Percentiles rank a stretch among this genome's conserved stretches.
Conservation (phyloP, 2,797 vertebrate genomes). For the Sylvilagus floridanus region DNA sequence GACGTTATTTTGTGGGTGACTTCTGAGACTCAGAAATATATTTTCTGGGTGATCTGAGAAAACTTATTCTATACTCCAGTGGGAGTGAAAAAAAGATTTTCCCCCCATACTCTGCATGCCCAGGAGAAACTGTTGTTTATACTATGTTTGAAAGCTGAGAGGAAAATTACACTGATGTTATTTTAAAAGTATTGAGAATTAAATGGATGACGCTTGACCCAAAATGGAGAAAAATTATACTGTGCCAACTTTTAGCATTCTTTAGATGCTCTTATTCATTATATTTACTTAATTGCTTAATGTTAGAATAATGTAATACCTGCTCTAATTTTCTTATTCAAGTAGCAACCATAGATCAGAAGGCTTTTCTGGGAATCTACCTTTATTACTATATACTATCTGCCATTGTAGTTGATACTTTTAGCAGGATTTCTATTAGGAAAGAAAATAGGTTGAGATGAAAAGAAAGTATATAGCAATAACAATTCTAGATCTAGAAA, state of each 20-base stretch:
- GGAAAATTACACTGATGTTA: background rate
- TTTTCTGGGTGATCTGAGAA: background rate
- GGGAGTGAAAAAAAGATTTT: background rate
- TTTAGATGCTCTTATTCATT: slow-evolving; percentile 35
- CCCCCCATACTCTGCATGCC: accelerated
- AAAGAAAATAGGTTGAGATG: slow-evolving; percentile 29
- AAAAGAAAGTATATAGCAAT: background rate
- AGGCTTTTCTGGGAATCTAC: slow-evolving; percentile 47
- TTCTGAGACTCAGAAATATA: background rate
- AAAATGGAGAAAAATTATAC: background rate
- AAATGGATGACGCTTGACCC: background rate
- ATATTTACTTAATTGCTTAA: slow-evolving; percentile 54
- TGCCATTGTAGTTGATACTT: slow-evolving; percentile 25
- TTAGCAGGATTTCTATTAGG: slow-evolving; percentile 53
- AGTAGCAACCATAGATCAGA: slow-evolving; percentile 3
- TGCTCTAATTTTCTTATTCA: slow-evolving; percentile 54
- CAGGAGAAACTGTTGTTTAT: background rate
- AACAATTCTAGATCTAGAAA: slow-evolving; percentile 53
- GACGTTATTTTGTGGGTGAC: background rate
- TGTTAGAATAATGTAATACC: slow-evolving; percentile 24
- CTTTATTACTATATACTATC: background rate
- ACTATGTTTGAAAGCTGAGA: background rate
- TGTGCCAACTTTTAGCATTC: background rate
- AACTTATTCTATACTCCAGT: background rate
- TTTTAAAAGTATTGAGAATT: slow-evolving; percentile 14